Evolutionary conservation across 2,888 invertebrate genomes (phyloP), one percentile per base, ranked within the genome.

Genomic region (Agrenia bidenticulata): DNA sequence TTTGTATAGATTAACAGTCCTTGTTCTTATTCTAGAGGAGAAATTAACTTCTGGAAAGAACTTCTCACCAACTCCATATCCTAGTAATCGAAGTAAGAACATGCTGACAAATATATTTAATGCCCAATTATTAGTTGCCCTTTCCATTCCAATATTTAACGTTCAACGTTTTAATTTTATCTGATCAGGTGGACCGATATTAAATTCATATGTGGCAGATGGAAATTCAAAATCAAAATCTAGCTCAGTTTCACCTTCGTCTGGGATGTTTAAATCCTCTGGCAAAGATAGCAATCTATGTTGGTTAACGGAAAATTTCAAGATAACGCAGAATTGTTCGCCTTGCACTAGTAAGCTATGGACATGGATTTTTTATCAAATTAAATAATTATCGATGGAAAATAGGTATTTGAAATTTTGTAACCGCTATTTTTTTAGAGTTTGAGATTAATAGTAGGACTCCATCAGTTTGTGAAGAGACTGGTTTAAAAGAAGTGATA

Each of bases 361-460:
- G 32, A n/a, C 19, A 37, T 45, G 19, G 9, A 54, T 50, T 39
- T 41, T 54, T 42, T 64, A 41, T n/a, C n/a, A n/a, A n/a, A n/a
- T n/a, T n/a, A n/a, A n/a, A n/a, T n/a, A 32, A 32, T 32, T 32
- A 32, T 32, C 5, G 5, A 32, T 32, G 11, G 5, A 32, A 7
- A 32, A 32, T 32, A 32, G 4, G 32, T 32, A 32, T 45, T 45
- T 15, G 45, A n/a, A 17, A n/a, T 15, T 19, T 45, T 45, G 9
- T 9, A 45, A 45, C 15, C 15, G 19, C 15, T 58, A 49, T 60
- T 54, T 68, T 42, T 66, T 56, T 82, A 84, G 89, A 87, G 73
- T 91, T 90, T 80, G 92, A 92, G 82, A 88, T 91, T 70, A 84
- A 87, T 60, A 92, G 91, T 78, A 87, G 88, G 80, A 90, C 88